phyloP scores from a whole-genome alignment of 2,888 invertebrate genomes.

The Ochropleura plecta region DNA sequence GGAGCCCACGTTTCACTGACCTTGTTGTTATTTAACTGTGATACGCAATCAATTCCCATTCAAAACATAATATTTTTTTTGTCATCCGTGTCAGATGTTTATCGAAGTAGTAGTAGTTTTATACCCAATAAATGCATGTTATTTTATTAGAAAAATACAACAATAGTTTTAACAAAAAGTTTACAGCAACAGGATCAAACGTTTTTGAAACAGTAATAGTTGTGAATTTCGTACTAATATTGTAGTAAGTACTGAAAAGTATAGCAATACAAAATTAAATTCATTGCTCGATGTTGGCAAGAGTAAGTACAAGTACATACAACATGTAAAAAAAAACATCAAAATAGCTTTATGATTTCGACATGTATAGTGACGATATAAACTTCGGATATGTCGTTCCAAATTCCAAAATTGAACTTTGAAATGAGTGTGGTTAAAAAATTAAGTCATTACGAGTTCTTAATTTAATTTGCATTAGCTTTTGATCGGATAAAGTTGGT shows the following conservation, averaged over 20 bases:
- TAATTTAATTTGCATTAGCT: slow-evolving; percentile 35
- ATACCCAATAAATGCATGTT: slow-evolving; percentile 4
- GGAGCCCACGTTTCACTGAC: neutral
- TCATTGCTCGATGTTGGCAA: neutral
- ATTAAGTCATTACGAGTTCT: slow-evolving; percentile 17
- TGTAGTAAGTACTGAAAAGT: neutral
- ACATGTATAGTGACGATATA: neutral
- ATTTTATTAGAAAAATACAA: slow-evolving; percentile 28
- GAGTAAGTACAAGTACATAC: neutral
- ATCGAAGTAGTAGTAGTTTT: slow-evolving; percentile 25
- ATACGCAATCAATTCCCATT: slow-evolving; percentile 2
- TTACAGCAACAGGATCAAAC: neutral
- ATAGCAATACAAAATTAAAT: slow-evolving; percentile 5
- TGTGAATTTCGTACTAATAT: neutral
- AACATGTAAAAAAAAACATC: no score
- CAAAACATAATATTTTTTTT: neutral
- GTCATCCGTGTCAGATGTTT: slow-evolving; percentile 8
- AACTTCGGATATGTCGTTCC: slow-evolving; percentile 13
- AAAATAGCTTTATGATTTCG: neutral
- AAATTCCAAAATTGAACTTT: slow-evolving; percentile 22
- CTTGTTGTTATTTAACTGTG: slow-evolving; percentile 1
- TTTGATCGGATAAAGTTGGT: neutral
- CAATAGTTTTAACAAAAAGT: slow-evolving; percentile 34
- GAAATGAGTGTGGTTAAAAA: slow-evolving; percentile 35
- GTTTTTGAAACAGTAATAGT: neutral